Conservation (phyloP, 2,888 invertebrate species). For the Laothoe populi region DNA sequence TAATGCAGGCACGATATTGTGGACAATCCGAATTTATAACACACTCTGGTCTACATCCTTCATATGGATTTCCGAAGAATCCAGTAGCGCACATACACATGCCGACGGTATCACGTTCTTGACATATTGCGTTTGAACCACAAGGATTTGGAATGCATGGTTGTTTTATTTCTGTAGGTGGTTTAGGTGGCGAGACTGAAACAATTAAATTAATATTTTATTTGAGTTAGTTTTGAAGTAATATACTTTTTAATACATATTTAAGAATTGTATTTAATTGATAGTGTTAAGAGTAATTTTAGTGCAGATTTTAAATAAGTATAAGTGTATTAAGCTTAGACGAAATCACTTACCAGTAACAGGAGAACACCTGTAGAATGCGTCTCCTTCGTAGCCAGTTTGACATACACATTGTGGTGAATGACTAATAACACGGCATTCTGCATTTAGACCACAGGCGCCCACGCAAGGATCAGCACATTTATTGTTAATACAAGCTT, state of each 20-base stretch:
- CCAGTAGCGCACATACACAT: constrained; percentile 89
- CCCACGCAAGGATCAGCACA: constrained; percentile 93
- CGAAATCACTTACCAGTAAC: constrained; percentile 61
- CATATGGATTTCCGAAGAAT: constrained; percentile 89
- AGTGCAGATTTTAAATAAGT: no score
- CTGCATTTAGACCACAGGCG: constrained; percentile 90
- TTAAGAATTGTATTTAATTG: no score
- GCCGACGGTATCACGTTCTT: constrained; percentile 87
- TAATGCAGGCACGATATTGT: constrained; percentile 87
- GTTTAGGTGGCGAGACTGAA: constrained; percentile 28
- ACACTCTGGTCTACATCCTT: constrained; percentile 90
- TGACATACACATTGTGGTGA: constrained; percentile 93
- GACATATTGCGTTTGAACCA: constrained; percentile 87
- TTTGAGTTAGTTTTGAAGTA: not conserved
- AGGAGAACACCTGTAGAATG: constrained; percentile 88
- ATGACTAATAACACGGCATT: constrained; percentile 93
- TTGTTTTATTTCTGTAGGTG: constrained; percentile 52
- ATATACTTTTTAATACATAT: not conserved
- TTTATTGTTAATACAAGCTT: constrained; percentile 91
- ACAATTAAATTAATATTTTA: not conserved
- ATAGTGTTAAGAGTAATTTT: no score
- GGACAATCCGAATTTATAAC: constrained; percentile 88
- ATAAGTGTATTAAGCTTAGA: not conserved
- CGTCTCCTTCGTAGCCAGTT: constrained; percentile 89
- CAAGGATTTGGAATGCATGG: constrained; percentile 87